Percentiles rank a stretch among this genome's conserved stretches.
phyloP scores from a whole-genome alignment of 2,888 invertebrate species.

The Fabriciana adippe region DNA sequence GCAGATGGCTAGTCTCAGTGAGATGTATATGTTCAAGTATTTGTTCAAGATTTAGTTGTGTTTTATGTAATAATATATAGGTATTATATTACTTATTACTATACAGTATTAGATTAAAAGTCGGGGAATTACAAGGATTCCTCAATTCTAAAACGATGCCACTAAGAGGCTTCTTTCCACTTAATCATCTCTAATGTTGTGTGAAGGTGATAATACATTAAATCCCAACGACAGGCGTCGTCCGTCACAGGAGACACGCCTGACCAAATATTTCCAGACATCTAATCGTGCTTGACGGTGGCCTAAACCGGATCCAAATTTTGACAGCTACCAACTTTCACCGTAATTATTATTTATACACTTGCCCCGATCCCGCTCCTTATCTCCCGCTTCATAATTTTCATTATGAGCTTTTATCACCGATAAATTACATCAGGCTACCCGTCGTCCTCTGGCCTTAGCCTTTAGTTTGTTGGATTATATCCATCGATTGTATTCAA shows the following conservation, averaged over 20 bases:
- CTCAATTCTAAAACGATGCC: constrained; percentile 11
- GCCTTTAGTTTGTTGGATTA: background rate
- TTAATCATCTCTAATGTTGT: constrained; percentile 30
- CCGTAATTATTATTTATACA: constrained; percentile 78
- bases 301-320: constrained; percentile 49
- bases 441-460: constrained; percentile 5
- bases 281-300: constrained; percentile 56
- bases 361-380: constrained; percentile 32
- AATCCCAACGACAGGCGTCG: constrained; percentile 45
- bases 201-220: constrained; percentile 40
- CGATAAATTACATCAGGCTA: constrained; percentile 38
- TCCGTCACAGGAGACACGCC: constrained; percentile 44
- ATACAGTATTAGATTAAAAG: background rate
- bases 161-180: constrained; percentile 30
- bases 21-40: too few species aligned
- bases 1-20: too few species aligned
- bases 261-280: constrained; percentile 65
- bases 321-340: constrained; percentile 70
- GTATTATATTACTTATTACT: too few species aligned
- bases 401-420: constrained; percentile 43
- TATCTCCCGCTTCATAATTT: constrained; percentile 51
- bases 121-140: constrained; percentile 14
- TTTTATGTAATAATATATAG: too few species aligned
- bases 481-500: constrained; percentile 26
- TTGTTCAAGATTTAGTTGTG: too few species aligned